Evolutionary conservation across 2,113 vertebrate genomes (phyloP), one percentile per base, ranked within the genome.

Genomic region (Solea solea): DNA sequence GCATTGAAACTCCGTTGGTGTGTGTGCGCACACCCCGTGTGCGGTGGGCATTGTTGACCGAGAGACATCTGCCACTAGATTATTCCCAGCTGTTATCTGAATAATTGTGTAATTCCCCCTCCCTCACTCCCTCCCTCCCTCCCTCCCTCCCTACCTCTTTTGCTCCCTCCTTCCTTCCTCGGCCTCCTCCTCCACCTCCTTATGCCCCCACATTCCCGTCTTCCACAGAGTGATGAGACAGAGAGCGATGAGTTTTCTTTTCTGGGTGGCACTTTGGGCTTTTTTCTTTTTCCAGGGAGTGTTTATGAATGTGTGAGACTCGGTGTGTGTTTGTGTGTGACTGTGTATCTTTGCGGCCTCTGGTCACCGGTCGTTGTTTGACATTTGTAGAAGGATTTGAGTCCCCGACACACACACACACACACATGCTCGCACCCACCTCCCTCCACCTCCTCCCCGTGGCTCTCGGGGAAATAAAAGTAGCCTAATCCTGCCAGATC

Each of bases 81-180:
- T 93, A 93, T 93, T 91, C 91, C 92, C 92, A 93, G 92, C 92
- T 94, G 93, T 94, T 94, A 93, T 93, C 91, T 93, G 90, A 91
- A 93, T 93, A 93, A 94, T 92, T 94, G 92, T 93, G 89, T 93
- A 90, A 93, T 89, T 82, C 88, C 89, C 83, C 76, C 72, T 45
- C 67, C 39, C 12, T 2, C 54, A 16, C 34, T 16, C 45, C n/a
- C 42, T 11, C 21, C 10, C 39, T 28, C 34, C 41, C 48, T 16
- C n/a, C 63, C 53, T 49, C 45, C 53, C 27, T 13, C 3, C 16
- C 16, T 52, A 21, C 51, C 67, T 62, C 72, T 44, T 13, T 7
- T 11, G 2, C 49, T n/a, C 56, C 76, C 55, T 5, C 39, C n/a
- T 16, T 14, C 40, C 10, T 7, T 27, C 8, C 71, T 59, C 69